Base-by-base conservation (phyloP, 2,888 invertebrate genomes). In the Ptilodon capucinus region DNA sequence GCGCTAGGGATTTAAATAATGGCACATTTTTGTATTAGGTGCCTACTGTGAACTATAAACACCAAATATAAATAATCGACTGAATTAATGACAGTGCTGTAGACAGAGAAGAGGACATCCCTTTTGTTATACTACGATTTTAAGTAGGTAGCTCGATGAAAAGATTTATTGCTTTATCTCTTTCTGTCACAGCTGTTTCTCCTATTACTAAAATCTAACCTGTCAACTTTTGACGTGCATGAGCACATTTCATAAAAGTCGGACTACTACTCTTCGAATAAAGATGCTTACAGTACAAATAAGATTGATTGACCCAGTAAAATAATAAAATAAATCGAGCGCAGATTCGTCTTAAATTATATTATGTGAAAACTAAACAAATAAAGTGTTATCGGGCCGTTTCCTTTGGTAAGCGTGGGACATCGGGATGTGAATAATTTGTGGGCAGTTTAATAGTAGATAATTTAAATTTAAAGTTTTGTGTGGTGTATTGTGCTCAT, bases 301-400 rank as follows among this genome's bases (percentile, higher is more conserved):
- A 71, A n/a, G 75, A 70, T 71, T 70, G 63, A 62, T 63, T 73
- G 75, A 70, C 73, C 71, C 68, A 76, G 42, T 66, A 69, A 68
- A 66, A 63, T 71, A 64, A 58, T 60, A 67, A 72, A 69, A 69
- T 68, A 59, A 71, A 71, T 56, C 54, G 44, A 49, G 51, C 51
- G 54, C 49, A 60, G 53, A 56, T 65, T 67, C 46, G 54, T 60
- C 54, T 61, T 63, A 78, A 77, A 69, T 62, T 68, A 48, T 74
- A 76, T 56, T 70, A 82, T 83, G 81, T 77, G 74, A 77, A 79
- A 71, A 73, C 60, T 67, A 57, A 71, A 60, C 63, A 68, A 68
- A 69, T 58, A 61, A 54, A 68, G 51, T 54, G 55, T 64, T 74
- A 67, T 71, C 71, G 68, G 67, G 55, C 67, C 69, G 63, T 63